Percentiles rank a stretch among this genome's conserved stretches.
Conservation (phyloP, 30 jellyfish, hydroid and myxozoan genomes). For the Aurelia sp. region DNA sequence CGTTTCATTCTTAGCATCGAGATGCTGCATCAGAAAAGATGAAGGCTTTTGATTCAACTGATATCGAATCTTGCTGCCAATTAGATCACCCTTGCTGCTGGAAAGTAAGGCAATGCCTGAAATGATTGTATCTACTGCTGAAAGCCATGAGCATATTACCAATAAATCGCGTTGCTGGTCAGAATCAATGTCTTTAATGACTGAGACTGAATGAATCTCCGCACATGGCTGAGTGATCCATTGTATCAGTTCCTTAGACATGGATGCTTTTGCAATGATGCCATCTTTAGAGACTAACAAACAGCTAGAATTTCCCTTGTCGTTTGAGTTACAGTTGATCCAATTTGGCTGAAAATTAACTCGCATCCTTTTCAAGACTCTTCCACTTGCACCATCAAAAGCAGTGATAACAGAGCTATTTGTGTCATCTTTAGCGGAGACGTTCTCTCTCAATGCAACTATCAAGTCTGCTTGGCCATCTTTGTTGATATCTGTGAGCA, state of each 20-base stretch:
- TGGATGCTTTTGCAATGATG: conserved; percentile 16
- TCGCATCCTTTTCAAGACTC: conserved; percentile 12
- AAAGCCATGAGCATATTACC: conserved; percentile 58
- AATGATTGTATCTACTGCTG: conserved; percentile 19
- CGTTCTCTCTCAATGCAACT: conserved; percentile 14
- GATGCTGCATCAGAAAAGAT: conserved; percentile 64
- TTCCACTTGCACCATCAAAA: conserved; percentile 49
- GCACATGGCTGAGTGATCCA: conserved; percentile 47
- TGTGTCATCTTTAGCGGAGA: not conserved
- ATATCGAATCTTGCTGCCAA: conserved; percentile 67
- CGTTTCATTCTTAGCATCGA: conserved; percentile 43
- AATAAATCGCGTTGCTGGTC: conserved; percentile 32
- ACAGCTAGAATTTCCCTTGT: conserved; percentile 32
- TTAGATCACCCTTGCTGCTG: conserved; percentile 32
- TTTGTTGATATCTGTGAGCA: conserved; percentile 30
- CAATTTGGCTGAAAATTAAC: conserved; percentile 28
- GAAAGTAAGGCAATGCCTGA: conserved; percentile 67
- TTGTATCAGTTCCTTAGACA: conserved; percentile 5
- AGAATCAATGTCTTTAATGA: conserved; percentile 28
- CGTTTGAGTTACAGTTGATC: conserved; percentile 12
- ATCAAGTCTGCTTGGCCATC: conserved; percentile 41
- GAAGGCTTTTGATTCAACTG: conserved; percentile 57
- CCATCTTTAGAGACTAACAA: conserved; percentile 31
- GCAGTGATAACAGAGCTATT: conserved; percentile 29
- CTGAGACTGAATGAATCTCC: conserved; percentile 36